Conservation (phyloP, 92 coral and sea anemone species). For the Desmophyllum pertusum region DNA sequence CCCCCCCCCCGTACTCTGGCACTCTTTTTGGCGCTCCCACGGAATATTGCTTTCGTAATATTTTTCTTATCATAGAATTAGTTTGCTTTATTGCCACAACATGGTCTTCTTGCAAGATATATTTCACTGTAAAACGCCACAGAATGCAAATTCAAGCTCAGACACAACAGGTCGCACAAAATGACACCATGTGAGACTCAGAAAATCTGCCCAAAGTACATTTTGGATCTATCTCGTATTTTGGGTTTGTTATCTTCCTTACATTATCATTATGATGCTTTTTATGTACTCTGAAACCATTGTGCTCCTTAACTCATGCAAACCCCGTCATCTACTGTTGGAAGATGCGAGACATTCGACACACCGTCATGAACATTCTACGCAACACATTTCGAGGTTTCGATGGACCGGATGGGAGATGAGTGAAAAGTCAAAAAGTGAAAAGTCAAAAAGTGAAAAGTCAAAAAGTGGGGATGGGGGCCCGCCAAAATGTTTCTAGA, state of each 20-base stretch:
- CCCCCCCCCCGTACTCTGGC: too few species aligned
- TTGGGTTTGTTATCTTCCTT: constrained; percentile 12
- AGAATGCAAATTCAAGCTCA: background rate
- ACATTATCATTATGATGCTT: background rate
- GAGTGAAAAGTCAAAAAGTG: too few species aligned
- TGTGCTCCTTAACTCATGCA: too few species aligned
- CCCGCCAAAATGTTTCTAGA: too few species aligned
- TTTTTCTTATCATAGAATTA: background rate
- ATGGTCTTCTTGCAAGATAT: background rate
- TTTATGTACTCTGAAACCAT: too few species aligned
- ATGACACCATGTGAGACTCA: background rate
- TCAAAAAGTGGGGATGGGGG: too few species aligned
- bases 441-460: too few species aligned
- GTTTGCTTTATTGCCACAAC: background rate
- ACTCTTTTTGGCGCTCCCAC: background rate
- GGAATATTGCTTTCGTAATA: background rate
- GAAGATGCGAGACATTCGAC: background rate
- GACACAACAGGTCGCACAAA: background rate
- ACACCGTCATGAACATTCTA: background rate
- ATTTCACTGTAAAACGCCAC: constrained; percentile 1
- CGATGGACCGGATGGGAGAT: too few species aligned
- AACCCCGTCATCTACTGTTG: constrained; percentile 4
- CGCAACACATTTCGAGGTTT: too few species aligned
- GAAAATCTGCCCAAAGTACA: background rate
- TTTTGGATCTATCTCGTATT: constrained; percentile 3